Conservation (phyloP, 2,797 vertebrate genomes). For the Lophius americanus region DNA sequence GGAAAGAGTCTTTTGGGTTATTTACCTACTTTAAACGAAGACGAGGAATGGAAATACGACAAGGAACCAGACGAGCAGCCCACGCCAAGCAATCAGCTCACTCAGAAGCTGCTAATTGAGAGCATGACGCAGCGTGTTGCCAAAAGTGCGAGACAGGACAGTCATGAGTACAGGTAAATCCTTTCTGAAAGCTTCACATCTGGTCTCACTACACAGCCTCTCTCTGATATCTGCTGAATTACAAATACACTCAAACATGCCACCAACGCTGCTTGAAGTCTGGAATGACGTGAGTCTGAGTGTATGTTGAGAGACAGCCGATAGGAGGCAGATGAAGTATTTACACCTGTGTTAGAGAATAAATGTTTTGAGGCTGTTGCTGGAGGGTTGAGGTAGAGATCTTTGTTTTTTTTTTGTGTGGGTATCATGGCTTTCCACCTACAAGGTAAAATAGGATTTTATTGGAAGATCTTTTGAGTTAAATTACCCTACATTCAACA, state of each 20-base stretch:
- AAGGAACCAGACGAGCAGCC: slow-evolving; percentile 81
- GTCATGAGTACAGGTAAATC: slow-evolving; percentile 92
- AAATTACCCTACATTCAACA: background rate
- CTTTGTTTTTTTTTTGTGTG: slow-evolving; percentile 57
- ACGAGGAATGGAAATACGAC: slow-evolving; percentile 93
- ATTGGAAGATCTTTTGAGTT: slow-evolving; percentile 17
- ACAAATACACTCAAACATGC: slow-evolving; percentile 63
- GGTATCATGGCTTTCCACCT: slow-evolving; percentile 51
- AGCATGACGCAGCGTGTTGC: slow-evolving; percentile 83
- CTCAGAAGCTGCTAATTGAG: slow-evolving; percentile 92
- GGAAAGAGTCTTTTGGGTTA: slow-evolving; percentile 87
- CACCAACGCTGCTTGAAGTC: slow-evolving; percentile 63
- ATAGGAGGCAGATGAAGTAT: slow-evolving; percentile 59
- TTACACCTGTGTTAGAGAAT: slow-evolving; percentile 47
- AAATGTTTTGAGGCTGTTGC: slow-evolving; percentile 58
- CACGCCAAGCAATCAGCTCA: slow-evolving; percentile 80
- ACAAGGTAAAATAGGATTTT: slow-evolving; percentile 28
- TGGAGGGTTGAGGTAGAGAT: slow-evolving; percentile 57
- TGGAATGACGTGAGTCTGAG: slow-evolving; percentile 69
- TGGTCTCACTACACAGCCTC: slow-evolving; percentile 39
- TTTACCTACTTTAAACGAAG: slow-evolving; percentile 91
- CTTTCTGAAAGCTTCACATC: slow-evolving; percentile 53
- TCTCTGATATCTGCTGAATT: slow-evolving; percentile 70
- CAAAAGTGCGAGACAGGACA: slow-evolving; percentile 85
- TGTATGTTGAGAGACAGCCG: slow-evolving; percentile 61